These are phyloP conservation scores for Synodontis membranacea DNA, from an alignment of 2,113 vertebrate genomes.

Conservation along the genomic window DNA sequence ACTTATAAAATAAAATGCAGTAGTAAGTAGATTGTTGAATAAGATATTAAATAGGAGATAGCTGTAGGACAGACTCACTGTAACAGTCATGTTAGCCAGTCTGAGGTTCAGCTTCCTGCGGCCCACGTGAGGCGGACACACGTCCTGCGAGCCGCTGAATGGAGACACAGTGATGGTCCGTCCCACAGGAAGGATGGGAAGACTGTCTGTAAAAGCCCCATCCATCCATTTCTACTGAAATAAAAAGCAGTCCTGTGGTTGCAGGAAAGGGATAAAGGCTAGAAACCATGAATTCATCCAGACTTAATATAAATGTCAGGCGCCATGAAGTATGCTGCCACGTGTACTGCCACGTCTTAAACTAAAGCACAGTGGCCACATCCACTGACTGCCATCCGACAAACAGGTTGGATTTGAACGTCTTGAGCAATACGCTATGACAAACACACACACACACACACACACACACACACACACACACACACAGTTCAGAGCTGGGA, in stretches of 20 bases:
- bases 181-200: conserved; percentile 81
- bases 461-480: background rate
- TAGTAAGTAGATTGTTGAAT: background rate
- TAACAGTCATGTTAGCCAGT: conserved; percentile 79
- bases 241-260: background rate
- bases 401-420: background rate
- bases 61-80: conserved; percentile 68
- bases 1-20: background rate
- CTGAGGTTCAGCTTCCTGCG: conserved; percentile 65
- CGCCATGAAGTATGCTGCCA: background rate
- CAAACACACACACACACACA: background rate
- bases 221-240: conserved; percentile 83
- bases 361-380: background rate
- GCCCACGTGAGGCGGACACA: conserved; percentile 80
- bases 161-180: conserved; percentile 86
- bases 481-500: conserved; percentile 8
- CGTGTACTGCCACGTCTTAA: conserved; percentile 7
- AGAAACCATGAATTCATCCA: background rate
- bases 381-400: background rate
- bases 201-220: conserved; percentile 83
- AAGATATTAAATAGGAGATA: background rate
- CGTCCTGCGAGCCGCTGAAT: conserved; percentile 79
- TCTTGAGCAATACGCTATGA: conserved; percentile 2
- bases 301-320: conserved; percentile 7
- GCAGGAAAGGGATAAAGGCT: background rate